These are phyloP conservation scores for Atrichornis clamosus DNA, from an alignment of 2,113 vertebrate genomes.

Conservation along the genomic window DNA sequence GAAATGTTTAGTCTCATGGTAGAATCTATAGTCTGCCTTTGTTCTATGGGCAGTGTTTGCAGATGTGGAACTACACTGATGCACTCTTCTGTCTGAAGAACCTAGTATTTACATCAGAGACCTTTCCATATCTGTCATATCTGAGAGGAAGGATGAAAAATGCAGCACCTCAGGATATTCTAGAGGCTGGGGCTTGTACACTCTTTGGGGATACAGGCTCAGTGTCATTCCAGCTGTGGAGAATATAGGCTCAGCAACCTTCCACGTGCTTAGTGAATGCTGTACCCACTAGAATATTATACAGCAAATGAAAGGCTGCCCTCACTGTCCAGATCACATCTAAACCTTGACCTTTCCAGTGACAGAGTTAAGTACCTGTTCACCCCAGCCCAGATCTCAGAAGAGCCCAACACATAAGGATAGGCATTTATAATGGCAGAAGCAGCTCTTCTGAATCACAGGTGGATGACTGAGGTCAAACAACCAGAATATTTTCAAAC, in stretches of 20 bases:
- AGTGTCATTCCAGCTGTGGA: not conserved
- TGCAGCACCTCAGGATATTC: not conserved
- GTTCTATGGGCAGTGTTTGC: not conserved
- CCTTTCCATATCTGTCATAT: not conserved
- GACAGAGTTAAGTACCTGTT: not conserved
- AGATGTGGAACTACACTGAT: not conserved
- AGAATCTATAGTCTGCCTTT: not conserved
- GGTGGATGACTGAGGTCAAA: not conserved
- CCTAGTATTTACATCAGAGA: not conserved
- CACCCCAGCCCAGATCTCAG: not conserved
- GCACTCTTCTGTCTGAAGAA: not conserved
- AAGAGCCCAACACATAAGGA: not conserved
- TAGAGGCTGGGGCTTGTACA: not conserved
- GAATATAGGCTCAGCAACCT: not conserved
- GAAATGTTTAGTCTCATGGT: not conserved
- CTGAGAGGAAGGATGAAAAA: not conserved
- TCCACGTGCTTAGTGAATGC: not conserved
- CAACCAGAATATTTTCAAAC: not conserved
- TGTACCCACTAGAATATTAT: not conserved
- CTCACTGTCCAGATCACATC: not conserved
- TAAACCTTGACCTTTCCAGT: not conserved
- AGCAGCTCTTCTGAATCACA: not conserved
- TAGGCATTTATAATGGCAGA: not conserved
- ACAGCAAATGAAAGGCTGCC: not conserved
- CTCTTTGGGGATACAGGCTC: not conserved